phyloP scores from a whole-genome alignment of 1,140 invertebrate species.

The Wiebesia pumilae region DNA sequence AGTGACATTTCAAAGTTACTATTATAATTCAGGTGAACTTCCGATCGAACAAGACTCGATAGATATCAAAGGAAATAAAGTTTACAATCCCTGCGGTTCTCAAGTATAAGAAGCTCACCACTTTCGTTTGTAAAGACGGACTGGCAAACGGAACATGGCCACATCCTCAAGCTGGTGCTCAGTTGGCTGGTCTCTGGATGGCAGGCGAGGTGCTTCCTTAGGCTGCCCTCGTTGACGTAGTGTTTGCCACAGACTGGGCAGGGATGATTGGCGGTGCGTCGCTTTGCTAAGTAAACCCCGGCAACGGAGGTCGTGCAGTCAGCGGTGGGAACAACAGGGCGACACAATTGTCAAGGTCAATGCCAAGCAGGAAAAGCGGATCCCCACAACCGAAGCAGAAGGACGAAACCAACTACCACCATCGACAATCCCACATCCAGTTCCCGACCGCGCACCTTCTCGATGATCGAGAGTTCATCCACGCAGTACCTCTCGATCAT shows the following conservation, averaged over 20 bases:
- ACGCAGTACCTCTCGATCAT: background rate
- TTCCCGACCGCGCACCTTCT: background rate
- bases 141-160: constrained; percentile 95
- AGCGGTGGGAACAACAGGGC: constrained; percentile 76
- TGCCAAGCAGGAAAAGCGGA: constrained; percentile 75
- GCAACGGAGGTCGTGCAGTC: constrained; percentile 76
- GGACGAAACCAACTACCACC: constrained; percentile 57
- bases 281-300: constrained; percentile 88
- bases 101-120: constrained; percentile 78
- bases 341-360: constrained; percentile 76
- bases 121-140: constrained; percentile 95
- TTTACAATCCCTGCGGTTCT: too few species aligned
- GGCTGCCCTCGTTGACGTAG: constrained; percentile 94
- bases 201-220: constrained; percentile 92
- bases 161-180: constrained; percentile 90
- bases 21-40: too few species aligned
- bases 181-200: constrained; percentile 93
- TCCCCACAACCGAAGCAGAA: constrained; percentile 56
- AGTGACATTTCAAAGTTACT: too few species aligned
- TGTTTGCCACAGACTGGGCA: constrained; percentile 96
- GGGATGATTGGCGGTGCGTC: constrained; percentile 93
- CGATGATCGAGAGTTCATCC: background rate
- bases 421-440: background rate
- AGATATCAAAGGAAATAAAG: too few species aligned
- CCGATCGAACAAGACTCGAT: too few species aligned